Base-by-base conservation (phyloP, 2,888 invertebrate species). In the Dicycla oo region DNA sequence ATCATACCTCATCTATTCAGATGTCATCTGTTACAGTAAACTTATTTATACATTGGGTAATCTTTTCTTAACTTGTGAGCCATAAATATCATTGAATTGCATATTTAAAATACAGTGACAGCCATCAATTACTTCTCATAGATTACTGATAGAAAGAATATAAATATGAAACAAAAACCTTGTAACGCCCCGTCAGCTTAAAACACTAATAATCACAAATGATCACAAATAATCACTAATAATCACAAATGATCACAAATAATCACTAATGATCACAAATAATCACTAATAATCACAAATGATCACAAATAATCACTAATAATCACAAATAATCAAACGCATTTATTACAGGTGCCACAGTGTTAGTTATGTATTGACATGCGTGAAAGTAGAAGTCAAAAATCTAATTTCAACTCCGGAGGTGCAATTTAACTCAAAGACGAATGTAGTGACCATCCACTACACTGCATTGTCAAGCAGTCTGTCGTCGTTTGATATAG, bases 351-450 rank as follows among this genome's bases (percentile, higher is more conserved):
- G 79, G 13, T 81, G 30, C 79, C 79, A 54, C 47, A 18, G 7
- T 80, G 81, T 45, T 81, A 65, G 81, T 45, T 81, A 65, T 11
- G 30, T 57, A 20, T 11, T 81, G 30, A 77, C 79, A 0, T 71
- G 76, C 49, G 81, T 80, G 18, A 71, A 20, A 45, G 79, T 81
- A 26, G 53, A 64, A 40, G 18, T 80, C 34, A 68, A 26, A 18
- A 80, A 80, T 51, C 3, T 34, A 15, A 53, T 80, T 11, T 76
- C 79, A 20, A 58, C 61, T 5, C 81, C 79, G 4, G 57, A 49
- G 1, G 71, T 80, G n/a, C 11, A 49, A 1, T 80, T 49, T 13
- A 65, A 68, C 38, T 0, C 13, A 20, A 10, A 45, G 2, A 71
- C 56, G 2, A 65, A 68, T 13, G 10, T 51, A 11, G 78, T 80